phyloP scores from a whole-genome alignment of 2,888 invertebrate genomes.

The Drosophila antonietae region DNA sequence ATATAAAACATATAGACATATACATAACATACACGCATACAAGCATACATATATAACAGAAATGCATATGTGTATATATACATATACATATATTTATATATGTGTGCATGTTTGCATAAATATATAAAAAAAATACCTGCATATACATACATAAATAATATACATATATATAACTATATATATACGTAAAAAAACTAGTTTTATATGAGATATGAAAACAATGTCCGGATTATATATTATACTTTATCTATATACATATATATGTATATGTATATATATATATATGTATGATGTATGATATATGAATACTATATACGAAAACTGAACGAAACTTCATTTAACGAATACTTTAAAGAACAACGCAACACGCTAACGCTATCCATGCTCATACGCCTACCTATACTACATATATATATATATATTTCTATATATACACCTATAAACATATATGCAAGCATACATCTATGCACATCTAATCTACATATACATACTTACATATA shows the following conservation, averaged over 20 bases:
- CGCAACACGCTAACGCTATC: slow-evolving; percentile 45
- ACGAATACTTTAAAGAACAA: slow-evolving; percentile 29
- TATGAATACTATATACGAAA: slow-evolving; percentile 14
- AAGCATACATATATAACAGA: slow-evolving; percentile 20
- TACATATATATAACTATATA: slow-evolving; percentile 35
- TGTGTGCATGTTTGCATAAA: slow-evolving; percentile 31
- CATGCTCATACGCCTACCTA: slow-evolving; percentile 45
- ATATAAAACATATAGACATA: slow-evolving; percentile 24
- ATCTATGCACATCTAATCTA: slow-evolving; percentile 17
- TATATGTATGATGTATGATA: slow-evolving; percentile 2
- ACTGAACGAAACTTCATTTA: slow-evolving; percentile 23
- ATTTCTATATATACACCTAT: not conserved
- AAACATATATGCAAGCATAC: slow-evolving; percentile 23
- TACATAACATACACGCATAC: slow-evolving; percentile 43
- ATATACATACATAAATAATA: slow-evolving; percentile 42
- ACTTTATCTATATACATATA: slow-evolving; percentile 19
- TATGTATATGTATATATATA: not conserved
- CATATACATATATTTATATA: slow-evolving; percentile 18
- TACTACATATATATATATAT: slow-evolving; percentile 1
- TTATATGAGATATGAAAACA: slow-evolving; percentile 48
- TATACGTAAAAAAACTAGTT: slow-evolving; percentile 46
- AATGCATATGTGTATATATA: slow-evolving; percentile 30
- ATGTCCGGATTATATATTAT: slow-evolving; percentile 45
- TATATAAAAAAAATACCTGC: slow-evolving; percentile 37
- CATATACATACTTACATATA: slow-evolving; percentile 8